These are phyloP conservation scores for Altica lythri DNA, from an alignment of 2,888 invertebrate species.

Conservation along the genomic window DNA sequence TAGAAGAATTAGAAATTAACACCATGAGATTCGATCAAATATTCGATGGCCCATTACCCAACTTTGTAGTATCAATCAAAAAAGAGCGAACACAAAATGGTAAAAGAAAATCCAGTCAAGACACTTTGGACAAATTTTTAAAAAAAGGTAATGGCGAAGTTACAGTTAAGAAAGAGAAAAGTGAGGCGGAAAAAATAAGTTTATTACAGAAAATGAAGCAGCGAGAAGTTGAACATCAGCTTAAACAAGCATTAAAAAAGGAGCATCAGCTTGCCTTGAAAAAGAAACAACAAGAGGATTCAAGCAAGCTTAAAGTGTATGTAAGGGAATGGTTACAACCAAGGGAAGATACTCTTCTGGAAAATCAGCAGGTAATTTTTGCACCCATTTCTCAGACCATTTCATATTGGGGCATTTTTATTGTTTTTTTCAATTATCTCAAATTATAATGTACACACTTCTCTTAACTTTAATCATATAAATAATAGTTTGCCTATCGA, in stretches of 20 bases:
- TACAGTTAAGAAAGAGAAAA: constrained; percentile 42
- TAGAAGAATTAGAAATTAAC: constrained; percentile 69
- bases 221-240: constrained; percentile 64
- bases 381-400: too few species aligned
- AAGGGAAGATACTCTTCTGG: constrained; percentile 90
- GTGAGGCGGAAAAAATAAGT: constrained; percentile 52
- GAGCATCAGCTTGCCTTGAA: constrained; percentile 64
- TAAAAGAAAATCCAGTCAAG: constrained; percentile 64
- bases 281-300: constrained; percentile 68
- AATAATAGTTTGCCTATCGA: too few species aligned
- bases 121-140: constrained; percentile 69
- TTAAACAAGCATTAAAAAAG: constrained; percentile 63
- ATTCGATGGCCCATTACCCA: constrained; percentile 80
- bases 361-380: constrained; percentile 82
- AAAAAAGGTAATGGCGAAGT: constrained; percentile 59
- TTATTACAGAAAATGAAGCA: constrained; percentile 63
- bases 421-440: too few species aligned
- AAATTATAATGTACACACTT: too few species aligned
- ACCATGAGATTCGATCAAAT: constrained; percentile 77
- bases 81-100: constrained; percentile 56
- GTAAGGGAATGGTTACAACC: constrained; percentile 82
- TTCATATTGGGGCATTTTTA: too few species aligned
- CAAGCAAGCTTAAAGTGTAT: constrained; percentile 69
- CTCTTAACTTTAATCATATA: too few species aligned
- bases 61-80: constrained; percentile 69